Percentiles rank a stretch among this genome's conserved stretches.
These are phyloP conservation scores for Scatophagus argus DNA, from an alignment of 2,113 vertebrate species.

Conservation along the genomic window DNA sequence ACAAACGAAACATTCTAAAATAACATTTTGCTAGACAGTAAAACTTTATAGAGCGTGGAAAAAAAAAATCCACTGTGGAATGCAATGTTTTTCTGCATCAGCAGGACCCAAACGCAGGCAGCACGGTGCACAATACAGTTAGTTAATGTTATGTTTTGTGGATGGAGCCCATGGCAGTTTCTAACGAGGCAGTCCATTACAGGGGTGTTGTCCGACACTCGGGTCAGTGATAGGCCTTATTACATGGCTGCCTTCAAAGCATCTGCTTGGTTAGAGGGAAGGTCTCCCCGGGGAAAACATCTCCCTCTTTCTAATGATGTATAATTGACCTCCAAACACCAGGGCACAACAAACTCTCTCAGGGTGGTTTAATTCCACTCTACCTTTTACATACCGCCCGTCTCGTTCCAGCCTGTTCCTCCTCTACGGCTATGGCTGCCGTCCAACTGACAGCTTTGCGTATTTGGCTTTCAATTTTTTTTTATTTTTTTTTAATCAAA, in stretches of 20 bases:
- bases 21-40: conserved; percentile 39
- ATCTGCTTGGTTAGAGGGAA: conserved; percentile 71
- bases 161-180: conserved; percentile 69
- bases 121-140: conserved; percentile 49
- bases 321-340: conserved; percentile 80
- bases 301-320: conserved; percentile 78
- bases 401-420: conserved; percentile 74
- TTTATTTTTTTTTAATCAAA: conserved; percentile 15
- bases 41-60: conserved; percentile 49
- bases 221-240: conserved; percentile 78
- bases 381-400: conserved; percentile 65
- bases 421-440: conserved; percentile 53
- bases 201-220: conserved; percentile 79
- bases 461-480: conserved; percentile 16
- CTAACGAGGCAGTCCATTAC: conserved; percentile 79
- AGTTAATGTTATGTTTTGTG: conserved; percentile 60
- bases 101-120: conserved; percentile 32
- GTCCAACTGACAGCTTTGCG: conserved; percentile 58
- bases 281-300: conserved; percentile 71
- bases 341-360: conserved; percentile 72
- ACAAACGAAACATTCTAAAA: conserved; percentile 45
- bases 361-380: conserved; percentile 73
- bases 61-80: conserved; percentile 23
- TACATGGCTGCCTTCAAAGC: conserved; percentile 73
- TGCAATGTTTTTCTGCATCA: conserved; percentile 38